Percentiles rank a stretch among this genome's conserved stretches.
phyloP scores from a whole-genome alignment of 2,113 vertebrate genomes.

The Verasper variegatus region DNA sequence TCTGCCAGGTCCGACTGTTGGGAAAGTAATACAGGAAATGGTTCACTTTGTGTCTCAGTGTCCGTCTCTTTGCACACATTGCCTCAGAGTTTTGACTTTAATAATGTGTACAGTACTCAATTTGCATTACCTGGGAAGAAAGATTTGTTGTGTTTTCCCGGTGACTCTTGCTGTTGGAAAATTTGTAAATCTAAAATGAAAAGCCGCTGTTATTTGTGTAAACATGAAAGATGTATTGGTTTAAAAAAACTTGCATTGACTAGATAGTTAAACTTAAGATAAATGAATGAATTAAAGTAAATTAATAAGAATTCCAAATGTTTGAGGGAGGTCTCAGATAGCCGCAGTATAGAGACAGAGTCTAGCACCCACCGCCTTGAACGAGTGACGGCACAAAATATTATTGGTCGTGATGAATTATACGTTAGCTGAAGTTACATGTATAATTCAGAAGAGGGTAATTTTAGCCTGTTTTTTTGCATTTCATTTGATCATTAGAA shows the following conservation, averaged over 20 bases:
- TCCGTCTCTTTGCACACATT: background rate
- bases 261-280: too few relatives aligned
- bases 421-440: background rate
- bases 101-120: background rate
- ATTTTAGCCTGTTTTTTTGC: slow-evolving; percentile 1
- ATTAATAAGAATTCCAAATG: too few relatives aligned
- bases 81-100: background rate
- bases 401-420: background rate
- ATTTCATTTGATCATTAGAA: background rate
- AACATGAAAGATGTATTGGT: too few relatives aligned
- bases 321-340: too few relatives aligned
- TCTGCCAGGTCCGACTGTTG: slow-evolving; percentile 48
- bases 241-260: background rate
- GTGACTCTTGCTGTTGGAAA: too few relatives aligned
- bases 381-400: too few relatives aligned
- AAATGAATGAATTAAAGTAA: too few relatives aligned
- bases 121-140: background rate
- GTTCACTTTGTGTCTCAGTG: slow-evolving; percentile 10
- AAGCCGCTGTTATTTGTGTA: background rate
- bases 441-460: slow-evolving; percentile 4
- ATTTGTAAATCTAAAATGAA: too few relatives aligned
- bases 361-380: too few relatives aligned
- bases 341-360: too few relatives aligned
- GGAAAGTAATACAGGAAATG: slow-evolving; percentile 44
- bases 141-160: too few relatives aligned